These are phyloP conservation scores for Corvus hawaiiensis DNA, from an alignment of 2,113 vertebrate genomes.

Conservation along the genomic window DNA sequence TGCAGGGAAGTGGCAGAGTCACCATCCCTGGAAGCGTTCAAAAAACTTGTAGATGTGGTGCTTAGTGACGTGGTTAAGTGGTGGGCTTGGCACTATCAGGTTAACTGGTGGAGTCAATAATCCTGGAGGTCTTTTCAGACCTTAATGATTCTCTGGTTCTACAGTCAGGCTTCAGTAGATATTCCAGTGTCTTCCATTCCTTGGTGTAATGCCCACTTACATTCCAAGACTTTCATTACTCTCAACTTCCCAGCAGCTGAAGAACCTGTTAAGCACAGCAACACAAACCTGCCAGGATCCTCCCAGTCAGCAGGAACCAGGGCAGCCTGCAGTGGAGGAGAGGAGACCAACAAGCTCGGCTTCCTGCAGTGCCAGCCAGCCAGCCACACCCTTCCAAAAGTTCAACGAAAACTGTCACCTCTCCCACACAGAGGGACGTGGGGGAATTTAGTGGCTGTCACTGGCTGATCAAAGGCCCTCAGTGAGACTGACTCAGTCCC, in stretches of 20 bases:
- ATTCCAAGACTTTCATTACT: neutral
- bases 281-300: neutral
- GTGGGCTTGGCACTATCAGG: neutral
- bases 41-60: neutral
- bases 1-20: neutral
- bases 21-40: neutral
- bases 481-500: neutral
- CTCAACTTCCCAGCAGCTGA: neutral
- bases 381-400: neutral
- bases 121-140: neutral
- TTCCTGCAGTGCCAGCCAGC: neutral
- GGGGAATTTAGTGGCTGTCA: neutral
- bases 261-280: neutral
- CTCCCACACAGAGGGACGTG: neutral
- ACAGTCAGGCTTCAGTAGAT: neutral
- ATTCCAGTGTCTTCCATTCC: neutral
- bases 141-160: neutral
- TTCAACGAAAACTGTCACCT: neutral
- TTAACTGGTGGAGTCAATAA: neutral
- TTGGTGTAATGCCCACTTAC: neutral
- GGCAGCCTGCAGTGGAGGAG: neutral
- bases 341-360: rapidly evolving
- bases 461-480: slow-evolving; percentile 29
- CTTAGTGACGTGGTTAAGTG: neutral
- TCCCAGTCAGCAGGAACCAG: neutral